These are phyloP conservation scores for Pseudopleuronectes americanus DNA, from an alignment of 2,797 vertebrate species.

Conservation along the genomic window DNA sequence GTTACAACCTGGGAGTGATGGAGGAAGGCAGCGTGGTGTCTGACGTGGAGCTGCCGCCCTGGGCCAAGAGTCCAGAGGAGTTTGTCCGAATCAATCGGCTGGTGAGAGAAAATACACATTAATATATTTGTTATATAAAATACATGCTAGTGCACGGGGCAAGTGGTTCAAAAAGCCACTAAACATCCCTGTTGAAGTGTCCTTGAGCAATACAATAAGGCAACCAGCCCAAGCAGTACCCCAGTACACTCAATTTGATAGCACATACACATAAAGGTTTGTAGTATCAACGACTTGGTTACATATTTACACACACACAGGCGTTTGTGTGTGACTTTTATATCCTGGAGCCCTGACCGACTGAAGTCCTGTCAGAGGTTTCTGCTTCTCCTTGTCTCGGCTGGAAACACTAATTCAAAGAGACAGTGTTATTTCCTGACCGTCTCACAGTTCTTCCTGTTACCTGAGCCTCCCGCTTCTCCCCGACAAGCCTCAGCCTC, in stretches of 20 bases:
- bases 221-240: neutral
- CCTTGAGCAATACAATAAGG: neutral
- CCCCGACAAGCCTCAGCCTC: slow-evolving; percentile 50
- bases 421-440: slow-evolving; percentile 81
- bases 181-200: neutral
- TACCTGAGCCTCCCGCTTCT: slow-evolving; percentile 67
- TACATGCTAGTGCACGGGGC: no score
- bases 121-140: neutral
- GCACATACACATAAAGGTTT: neutral
- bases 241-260: neutral
- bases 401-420: slow-evolving; percentile 70
- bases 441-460: slow-evolving; percentile 71
- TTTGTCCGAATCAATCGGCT: slow-evolving; percentile 96
- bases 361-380: slow-evolving; percentile 32
- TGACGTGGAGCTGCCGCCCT: slow-evolving; percentile 97
- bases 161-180: neutral
- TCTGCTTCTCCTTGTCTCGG: slow-evolving; percentile 22
- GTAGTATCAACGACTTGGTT: neutral
- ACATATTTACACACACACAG: neutral
- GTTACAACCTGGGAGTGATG: slow-evolving; percentile 98
- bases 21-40: slow-evolving; percentile 95
- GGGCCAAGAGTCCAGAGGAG: slow-evolving; percentile 98
- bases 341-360: slow-evolving; percentile 2
- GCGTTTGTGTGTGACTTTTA: neutral
- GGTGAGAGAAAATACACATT: slow-evolving; percentile 81